Conservation (phyloP, 2,888 invertebrate species). For the Chymomyza fuscimana region DNA sequence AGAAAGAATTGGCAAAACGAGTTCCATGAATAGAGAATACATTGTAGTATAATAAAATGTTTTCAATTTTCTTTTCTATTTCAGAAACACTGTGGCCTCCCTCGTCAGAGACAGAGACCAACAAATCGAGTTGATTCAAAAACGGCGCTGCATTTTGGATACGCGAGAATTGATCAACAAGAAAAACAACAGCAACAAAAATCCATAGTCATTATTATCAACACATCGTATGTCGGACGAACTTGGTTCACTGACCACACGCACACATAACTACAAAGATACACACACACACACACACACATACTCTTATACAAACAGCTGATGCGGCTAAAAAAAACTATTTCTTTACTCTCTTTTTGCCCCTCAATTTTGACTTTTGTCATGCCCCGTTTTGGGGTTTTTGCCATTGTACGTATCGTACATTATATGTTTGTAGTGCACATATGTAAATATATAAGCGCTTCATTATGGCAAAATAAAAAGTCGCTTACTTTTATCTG, state of each 20-base stretch:
- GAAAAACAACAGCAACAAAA: conserved; percentile 20
- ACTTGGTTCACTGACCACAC: conserved; percentile 61
- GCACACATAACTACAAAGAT: background rate
- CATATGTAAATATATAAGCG: conserved; percentile 37
- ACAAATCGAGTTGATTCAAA: conserved; percentile 29
- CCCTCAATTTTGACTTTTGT: conserved; percentile 12
- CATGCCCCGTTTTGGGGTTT: conserved; percentile 36
- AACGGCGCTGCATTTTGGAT: conserved; percentile 28
- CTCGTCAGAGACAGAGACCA: conserved; percentile 11
- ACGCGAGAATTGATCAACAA: conserved; percentile 57
- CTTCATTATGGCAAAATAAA: conserved; percentile 62
- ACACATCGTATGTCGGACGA: conserved; percentile 26
- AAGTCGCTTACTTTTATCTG: conserved; percentile 43
- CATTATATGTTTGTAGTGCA: background rate
- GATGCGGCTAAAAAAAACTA: conserved; percentile 13
- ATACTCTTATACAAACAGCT: conserved; percentile 31
- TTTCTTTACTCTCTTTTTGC: conserved; percentile 12
- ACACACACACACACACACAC: background rate
- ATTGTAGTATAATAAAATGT: too few relatives aligned
- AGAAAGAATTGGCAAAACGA: too few relatives aligned
- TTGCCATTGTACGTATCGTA: conserved; percentile 38
- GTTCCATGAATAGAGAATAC: too few relatives aligned
- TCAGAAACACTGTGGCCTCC: conserved; percentile 1
- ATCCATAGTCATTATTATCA: conserved; percentile 50
- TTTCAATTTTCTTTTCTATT: too few relatives aligned